Conservation (phyloP, 2,888 invertebrate species). For the Thecophora atra region DNA sequence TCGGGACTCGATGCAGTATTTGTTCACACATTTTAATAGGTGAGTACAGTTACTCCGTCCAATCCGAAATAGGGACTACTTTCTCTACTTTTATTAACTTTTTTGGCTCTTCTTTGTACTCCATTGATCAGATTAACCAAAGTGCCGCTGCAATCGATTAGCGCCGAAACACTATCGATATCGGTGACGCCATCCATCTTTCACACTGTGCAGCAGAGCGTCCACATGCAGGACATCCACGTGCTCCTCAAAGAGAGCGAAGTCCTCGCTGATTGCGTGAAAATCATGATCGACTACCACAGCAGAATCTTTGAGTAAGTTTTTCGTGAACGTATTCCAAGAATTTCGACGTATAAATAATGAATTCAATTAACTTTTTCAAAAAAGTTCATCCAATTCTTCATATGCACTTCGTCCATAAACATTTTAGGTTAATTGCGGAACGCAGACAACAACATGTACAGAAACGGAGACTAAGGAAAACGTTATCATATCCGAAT, state of each 20-base stretch:
- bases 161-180: constrained; percentile 61
- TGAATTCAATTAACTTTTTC: constrained; percentile 12
- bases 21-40: constrained; percentile 62
- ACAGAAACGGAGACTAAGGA: constrained; percentile 57
- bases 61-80: too few species aligned
- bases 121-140: constrained; percentile 56
- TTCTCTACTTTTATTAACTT: too few species aligned
- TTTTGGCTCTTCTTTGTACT: constrained; percentile 5
- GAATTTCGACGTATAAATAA: background rate
- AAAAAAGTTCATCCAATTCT: constrained; percentile 15
- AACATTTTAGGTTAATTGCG: constrained; percentile 53
- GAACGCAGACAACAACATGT: constrained; percentile 54
- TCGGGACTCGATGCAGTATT: constrained; percentile 61
- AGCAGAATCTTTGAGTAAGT: constrained; percentile 63
- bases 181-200: constrained; percentile 63
- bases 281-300: constrained; percentile 62
- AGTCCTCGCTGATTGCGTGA: constrained; percentile 59
- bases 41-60: too few species aligned
- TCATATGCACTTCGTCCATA: constrained; percentile 22
- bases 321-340: background rate
- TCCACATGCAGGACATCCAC: constrained; percentile 57
- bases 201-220: constrained; percentile 57
- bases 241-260: constrained; percentile 58
- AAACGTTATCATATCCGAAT: constrained; percentile 60
- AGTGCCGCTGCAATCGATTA: constrained; percentile 61